Conservation (phyloP, 2,888 invertebrate species). For the Perizoma affinitatum region DNA sequence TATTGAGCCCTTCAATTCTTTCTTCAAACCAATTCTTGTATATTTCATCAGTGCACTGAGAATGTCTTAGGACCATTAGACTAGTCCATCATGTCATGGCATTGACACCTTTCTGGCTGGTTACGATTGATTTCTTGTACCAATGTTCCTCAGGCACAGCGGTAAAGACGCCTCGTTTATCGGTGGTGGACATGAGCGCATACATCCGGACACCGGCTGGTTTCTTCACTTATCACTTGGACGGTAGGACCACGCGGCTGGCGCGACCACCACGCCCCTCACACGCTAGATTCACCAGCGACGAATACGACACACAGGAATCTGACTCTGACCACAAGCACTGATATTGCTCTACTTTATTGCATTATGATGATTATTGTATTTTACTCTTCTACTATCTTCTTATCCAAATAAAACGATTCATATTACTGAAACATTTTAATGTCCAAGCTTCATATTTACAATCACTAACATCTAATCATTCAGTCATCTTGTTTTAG, state of each 20-base stretch:
- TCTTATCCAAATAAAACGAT: slow-evolving; percentile 60
- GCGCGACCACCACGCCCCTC: slow-evolving; percentile 54
- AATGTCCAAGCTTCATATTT: slow-evolving; percentile 82
- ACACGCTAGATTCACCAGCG: slow-evolving; percentile 63
- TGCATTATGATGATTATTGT: slow-evolving; percentile 6
- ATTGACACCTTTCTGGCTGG: background rate
- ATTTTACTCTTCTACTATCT: slow-evolving; percentile 32
- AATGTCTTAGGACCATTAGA: too few species aligned
- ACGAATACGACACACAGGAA: slow-evolving; percentile 76
- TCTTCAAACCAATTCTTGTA: too few species aligned
- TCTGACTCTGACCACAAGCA: slow-evolving; percentile 57
- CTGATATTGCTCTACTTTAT: slow-evolving; percentile 12
- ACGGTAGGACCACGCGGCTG: slow-evolving; percentile 40
- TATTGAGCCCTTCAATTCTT: too few species aligned
- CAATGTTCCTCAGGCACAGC: slow-evolving; percentile 59
- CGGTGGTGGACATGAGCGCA: slow-evolving; percentile 72
- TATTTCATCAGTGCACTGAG: too few species aligned
- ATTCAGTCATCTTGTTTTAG: slow-evolving; percentile 80
- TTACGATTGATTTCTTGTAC: background rate
- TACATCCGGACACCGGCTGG: slow-evolving; percentile 62
- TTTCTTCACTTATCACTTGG: slow-evolving; percentile 12
- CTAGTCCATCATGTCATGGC: too few species aligned
- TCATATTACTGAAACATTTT: slow-evolving; percentile 75
- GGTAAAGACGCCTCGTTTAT: slow-evolving; percentile 68
- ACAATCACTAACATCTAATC: slow-evolving; percentile 81